These are phyloP conservation scores for Phyllostomus hastatus DNA, from an alignment of 2,113 vertebrate genomes.

Conservation along the genomic window DNA sequence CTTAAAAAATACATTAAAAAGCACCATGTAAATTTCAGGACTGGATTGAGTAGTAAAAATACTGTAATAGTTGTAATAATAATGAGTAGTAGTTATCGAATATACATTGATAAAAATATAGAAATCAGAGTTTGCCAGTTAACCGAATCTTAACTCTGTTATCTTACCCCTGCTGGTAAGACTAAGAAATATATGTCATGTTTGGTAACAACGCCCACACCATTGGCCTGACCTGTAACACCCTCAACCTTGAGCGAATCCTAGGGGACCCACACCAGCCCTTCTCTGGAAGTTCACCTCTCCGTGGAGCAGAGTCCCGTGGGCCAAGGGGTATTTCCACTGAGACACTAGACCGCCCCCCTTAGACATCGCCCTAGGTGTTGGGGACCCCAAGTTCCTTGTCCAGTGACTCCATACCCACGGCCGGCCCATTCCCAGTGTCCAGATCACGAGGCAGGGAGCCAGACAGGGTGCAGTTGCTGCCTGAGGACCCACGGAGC, in stretches of 20 bases:
- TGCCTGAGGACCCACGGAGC: neutral
- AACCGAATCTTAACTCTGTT: neutral
- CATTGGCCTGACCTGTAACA: neutral
- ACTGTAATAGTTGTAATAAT: neutral
- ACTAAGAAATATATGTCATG: neutral
- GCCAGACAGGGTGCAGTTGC: neutral
- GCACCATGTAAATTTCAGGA: neutral
- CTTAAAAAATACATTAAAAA: neutral
- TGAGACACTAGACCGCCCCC: fast-evolving
- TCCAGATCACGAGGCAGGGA: neutral
- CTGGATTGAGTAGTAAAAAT: neutral
- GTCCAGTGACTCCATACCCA: neutral
- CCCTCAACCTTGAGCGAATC: neutral
- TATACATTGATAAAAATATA: neutral
- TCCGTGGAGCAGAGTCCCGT: neutral
- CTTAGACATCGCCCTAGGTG: neutral
- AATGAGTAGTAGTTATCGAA: neutral
- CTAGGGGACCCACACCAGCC: neutral
- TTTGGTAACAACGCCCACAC: neutral
- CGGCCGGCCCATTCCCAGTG: fast-evolving
- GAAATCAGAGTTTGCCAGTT: neutral
- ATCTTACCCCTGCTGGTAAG: neutral
- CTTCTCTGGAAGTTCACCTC: neutral
- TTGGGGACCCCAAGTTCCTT: neutral
- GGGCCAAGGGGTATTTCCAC: neutral